Conservation (phyloP, 2,888 invertebrate species). For the Rhodophaea formosa region DNA sequence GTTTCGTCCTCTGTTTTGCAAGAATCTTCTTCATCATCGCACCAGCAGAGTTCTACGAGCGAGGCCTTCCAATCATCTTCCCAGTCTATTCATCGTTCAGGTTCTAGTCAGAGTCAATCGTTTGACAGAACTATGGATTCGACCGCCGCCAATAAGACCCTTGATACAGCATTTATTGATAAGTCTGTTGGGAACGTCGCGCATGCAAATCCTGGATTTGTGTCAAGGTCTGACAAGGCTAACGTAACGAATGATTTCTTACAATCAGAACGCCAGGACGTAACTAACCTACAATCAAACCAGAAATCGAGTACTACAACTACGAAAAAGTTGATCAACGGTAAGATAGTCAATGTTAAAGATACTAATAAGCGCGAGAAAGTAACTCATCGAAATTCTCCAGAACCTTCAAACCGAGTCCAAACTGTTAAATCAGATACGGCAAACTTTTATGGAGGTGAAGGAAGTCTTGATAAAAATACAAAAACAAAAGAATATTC, state of each 20-base stretch:
- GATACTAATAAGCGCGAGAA: slow-evolving; percentile 56
- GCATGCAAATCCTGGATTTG: slow-evolving; percentile 46
- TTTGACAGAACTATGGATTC: slow-evolving; percentile 67
- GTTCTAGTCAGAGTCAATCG: slow-evolving; percentile 61
- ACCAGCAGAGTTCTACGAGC: slow-evolving; percentile 67
- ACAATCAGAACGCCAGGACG: slow-evolving; percentile 66
- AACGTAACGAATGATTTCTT: slow-evolving; percentile 66
- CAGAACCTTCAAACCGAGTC: slow-evolving; percentile 50
- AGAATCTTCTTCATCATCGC: slow-evolving; percentile 62
- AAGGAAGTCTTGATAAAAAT: slow-evolving; percentile 60
- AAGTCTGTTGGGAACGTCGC: slow-evolving; percentile 44
- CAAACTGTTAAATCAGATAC: slow-evolving; percentile 57
- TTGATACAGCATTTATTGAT: slow-evolving; percentile 72
- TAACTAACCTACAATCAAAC: slow-evolving; percentile 50
- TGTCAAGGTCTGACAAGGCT: slow-evolving; percentile 59
- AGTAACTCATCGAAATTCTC: slow-evolving; percentile 49
- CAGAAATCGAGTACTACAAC: slow-evolving; percentile 36
- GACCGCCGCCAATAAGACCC: slow-evolving; percentile 58
- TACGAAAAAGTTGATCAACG: slow-evolving; percentile 35
- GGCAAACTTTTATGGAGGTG: slow-evolving; percentile 65
- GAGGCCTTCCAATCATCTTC: slow-evolving; percentile 70
- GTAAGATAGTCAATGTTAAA: slow-evolving; percentile 42
- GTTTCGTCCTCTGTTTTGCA: slow-evolving; percentile 63
- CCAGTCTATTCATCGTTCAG: slow-evolving; percentile 64
- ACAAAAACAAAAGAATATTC: slow-evolving; percentile 57